phyloP scores from a whole-genome alignment of 2,113 vertebrate genomes.

The Psilopsiagon aurifrons region DNA sequence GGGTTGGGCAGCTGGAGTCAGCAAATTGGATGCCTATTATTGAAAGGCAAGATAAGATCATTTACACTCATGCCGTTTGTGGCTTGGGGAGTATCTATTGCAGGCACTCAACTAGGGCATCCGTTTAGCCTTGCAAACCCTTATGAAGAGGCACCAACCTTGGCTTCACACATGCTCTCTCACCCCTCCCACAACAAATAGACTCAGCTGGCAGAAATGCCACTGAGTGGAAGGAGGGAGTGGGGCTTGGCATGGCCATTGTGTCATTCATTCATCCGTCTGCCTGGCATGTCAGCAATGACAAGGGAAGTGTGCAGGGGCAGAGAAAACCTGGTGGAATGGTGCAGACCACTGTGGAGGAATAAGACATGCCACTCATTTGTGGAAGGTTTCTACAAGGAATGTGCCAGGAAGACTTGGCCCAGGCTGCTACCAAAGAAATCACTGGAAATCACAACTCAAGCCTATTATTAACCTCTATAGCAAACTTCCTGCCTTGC shows the following conservation, averaged over 20 bases:
- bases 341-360: not conserved
- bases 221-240: not conserved
- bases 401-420: not conserved
- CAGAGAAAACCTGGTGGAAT: not conserved
- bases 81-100: not conserved
- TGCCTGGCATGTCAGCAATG: not conserved
- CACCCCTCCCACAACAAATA: not conserved
- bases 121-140: not conserved
- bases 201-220: conserved; percentile 12
- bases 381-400: not conserved
- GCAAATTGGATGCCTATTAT: not conserved
- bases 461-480: not conserved
- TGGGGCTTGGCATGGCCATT: not conserved
- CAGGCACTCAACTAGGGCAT: not conserved
- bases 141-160: not conserved
- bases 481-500: not conserved
- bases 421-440: not conserved
- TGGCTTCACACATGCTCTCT: not conserved
- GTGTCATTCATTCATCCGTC: not conserved
- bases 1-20: conserved; percentile 9
- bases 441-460: not conserved
- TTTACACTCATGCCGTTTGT: not conserved
- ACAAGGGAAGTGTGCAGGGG: rapidly evolving
- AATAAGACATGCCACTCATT: not conserved
- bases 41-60: conserved; percentile 42